A percentile compares a stretch with the other conserved stretches of the same genome.
These are phyloP conservation scores for Strix uralensis DNA, from an alignment of 2,113 vertebrate species.

Conservation along the genomic window DNA sequence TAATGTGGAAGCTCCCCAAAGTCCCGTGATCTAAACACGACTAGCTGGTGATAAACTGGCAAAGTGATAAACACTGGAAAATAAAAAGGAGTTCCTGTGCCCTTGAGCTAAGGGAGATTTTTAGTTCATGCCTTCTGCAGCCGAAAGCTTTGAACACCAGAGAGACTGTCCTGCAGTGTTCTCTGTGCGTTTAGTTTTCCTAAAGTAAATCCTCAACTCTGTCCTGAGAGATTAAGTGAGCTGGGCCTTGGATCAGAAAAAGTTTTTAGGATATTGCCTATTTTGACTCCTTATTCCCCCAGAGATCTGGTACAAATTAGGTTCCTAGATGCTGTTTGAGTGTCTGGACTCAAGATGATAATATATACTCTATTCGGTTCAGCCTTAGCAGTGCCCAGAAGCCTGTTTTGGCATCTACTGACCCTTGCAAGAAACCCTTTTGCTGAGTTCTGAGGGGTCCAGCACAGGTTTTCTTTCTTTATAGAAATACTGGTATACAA, in stretches of 20 bases:
- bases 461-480: neutral
- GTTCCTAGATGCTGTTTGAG: neutral
- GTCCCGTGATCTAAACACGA: neutral
- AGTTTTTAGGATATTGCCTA: neutral
- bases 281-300: neutral
- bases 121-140: accelerated
- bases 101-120: neutral
- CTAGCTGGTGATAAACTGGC: neutral
- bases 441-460: neutral
- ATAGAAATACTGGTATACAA: neutral
- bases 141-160: neutral
- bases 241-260: neutral
- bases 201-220: neutral
- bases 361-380: neutral
- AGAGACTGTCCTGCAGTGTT: neutral
- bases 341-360: neutral
- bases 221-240: neutral
- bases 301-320: neutral
- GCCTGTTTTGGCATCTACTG: accelerated
- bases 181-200: neutral
- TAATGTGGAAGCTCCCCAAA: neutral
- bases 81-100: neutral
- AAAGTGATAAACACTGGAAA: neutral
- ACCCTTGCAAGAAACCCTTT: neutral
- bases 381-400: neutral